Evolutionary conservation across 2,113 vertebrate genomes (phyloP).

Genomic region (Leptobrachium ailaonicum): DNA sequence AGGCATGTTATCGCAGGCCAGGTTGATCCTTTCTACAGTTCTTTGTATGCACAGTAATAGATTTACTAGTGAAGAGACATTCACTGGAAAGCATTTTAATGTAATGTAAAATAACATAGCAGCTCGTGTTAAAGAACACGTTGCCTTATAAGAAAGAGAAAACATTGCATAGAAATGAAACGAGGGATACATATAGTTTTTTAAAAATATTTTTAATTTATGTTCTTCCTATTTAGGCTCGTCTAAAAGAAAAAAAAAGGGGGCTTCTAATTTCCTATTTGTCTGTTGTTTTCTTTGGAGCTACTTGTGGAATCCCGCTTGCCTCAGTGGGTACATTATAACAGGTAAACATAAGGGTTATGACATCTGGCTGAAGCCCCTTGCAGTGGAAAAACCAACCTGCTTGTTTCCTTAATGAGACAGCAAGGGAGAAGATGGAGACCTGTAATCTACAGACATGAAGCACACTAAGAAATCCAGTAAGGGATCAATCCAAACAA

Average conservation of each 20-base stretch:
- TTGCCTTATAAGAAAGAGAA: no score
- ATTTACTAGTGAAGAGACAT: neutral
- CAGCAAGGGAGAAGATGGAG: slow-evolving; percentile 40
- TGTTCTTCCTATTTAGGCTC: neutral
- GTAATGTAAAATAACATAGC: neutral
- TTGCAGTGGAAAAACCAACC: slow-evolving; percentile 14
- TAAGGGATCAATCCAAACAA: slow-evolving; percentile 34
- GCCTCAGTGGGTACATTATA: slow-evolving; percentile 11
- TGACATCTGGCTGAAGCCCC: slow-evolving; percentile 34
- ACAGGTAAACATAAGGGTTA: slow-evolving; percentile 23
- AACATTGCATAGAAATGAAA: no score
- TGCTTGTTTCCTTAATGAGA: slow-evolving; percentile 40
- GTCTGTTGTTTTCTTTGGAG: neutral
- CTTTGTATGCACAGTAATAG: neutral
- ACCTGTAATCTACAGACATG: slow-evolving; percentile 30
- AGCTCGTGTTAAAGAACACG: no score
- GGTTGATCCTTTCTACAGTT: neutral
- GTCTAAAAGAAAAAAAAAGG: neutral
- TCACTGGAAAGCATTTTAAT: neutral
- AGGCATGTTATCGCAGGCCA: slow-evolving; percentile 3
- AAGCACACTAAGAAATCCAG: slow-evolving; percentile 24
- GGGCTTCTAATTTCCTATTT: neutral
- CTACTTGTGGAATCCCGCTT: slow-evolving; percentile 1
- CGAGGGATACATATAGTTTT: no score
- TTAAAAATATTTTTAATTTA: no score